Evolutionary conservation across 1,140 invertebrate genomes (phyloP), one percentile per base, ranked within the genome.

Genomic region (Xylocopa sonorina): DNA sequence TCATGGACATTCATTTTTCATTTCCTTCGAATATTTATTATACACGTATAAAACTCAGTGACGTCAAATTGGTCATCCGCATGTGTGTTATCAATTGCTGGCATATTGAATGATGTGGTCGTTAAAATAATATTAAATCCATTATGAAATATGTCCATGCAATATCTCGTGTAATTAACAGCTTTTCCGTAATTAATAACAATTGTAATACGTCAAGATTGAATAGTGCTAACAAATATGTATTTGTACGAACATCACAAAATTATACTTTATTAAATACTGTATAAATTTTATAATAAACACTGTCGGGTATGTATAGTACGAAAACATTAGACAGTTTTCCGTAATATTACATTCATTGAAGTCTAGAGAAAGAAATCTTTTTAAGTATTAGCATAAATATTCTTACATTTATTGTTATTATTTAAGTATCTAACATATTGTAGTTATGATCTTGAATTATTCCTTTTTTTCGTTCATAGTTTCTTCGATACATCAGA

Each of bases 401-500:
- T 6, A 14, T 63, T 18, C n/a, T 63, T 41, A 63, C n/a, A 38
- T 41, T 41, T 34, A 24, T 62, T 14, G 38, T 29, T 29, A 21
- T 57, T 10, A 10, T 50, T 32, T 32, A 66, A 75, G 21, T 34
- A 43, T 29, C 0, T 10, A 32, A 3, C 66, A 29, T 18, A 18
- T 63, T 53, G 38, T 51, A 27, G 24, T 53, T 53, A 53, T 53
- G 46, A 16, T 41, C 12, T 58, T n/a, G 64, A 69, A 77, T 58
- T 69, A 48, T 77, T 60, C 24, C 41, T 82, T 86, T 62, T 86
- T 62, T 77, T 76, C 81, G 81, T 89, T 78, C 83, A 86, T 88
- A 91, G 90, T 80, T 90, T 90, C 86, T 77, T 82, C 88, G 88
- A 91, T 86, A 82, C 84, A 10, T 91, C 89, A 79, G 89, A 90